Evolutionary conservation across 2,797 vertebrate species (phyloP), one percentile per base, ranked within the genome.

Genomic region (Agapornis canus): DNA sequence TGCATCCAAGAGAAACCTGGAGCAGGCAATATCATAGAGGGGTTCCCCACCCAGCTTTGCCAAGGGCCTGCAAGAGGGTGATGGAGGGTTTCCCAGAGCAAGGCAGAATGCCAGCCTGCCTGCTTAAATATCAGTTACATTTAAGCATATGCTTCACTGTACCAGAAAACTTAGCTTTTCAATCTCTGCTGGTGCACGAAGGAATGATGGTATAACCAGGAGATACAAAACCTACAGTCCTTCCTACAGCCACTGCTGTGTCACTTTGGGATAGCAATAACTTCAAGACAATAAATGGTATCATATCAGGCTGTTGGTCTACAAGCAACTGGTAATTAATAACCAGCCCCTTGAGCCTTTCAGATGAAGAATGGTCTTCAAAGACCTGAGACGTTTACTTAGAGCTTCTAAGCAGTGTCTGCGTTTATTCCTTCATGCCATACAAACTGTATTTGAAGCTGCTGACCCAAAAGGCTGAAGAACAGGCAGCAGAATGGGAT

Each of bases 21-120:
- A 14, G 14, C 1, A 0, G 35, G 64, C 25, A 54, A 9, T 2
- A 54, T 16, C 4, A 0, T 3, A 2, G 40, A 22, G 23, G 43
- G 5, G n/a, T 13, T 92, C 40, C 31, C 43, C 37, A n/a, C 19
- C 19, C 54, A n/a, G 21, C 61, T 61, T 64, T 85, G 85, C 61
- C 17, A 25, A 76, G 47, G 47, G 5, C 45, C 73, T 75, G 43
- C 32, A 13, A 32, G 17, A 35, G 6, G 2, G 16, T 27, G 49
- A 22, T n/a, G 27, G 23, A 79, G 27, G 11, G 11, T 54, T 69
- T 71, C 15, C 14, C 35, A 29, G 39, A 51, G 45, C 20, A 35
- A 43, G 39, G 42, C 52, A 48, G 60, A 47, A 77, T 22, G 51
- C 20, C 40, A 40, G 40, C 13, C 39, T 2, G 1, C 15, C 35